Evolutionary conservation across 2,113 vertebrate genomes (phyloP), one percentile per base, ranked within the genome.

Genomic region (Actenoides hombroni): DNA sequence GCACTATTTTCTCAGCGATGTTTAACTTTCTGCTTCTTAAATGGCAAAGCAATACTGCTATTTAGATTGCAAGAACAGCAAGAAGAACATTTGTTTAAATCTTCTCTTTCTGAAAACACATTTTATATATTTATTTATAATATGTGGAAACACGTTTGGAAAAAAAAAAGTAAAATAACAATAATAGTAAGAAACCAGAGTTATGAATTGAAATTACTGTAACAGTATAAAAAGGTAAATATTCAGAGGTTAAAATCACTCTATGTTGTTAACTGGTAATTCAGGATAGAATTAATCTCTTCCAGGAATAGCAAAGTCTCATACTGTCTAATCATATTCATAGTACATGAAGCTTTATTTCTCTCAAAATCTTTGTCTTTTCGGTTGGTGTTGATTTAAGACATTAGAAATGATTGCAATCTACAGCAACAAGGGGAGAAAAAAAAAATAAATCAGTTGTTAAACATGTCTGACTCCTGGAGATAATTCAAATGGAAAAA

Each of bases 401-500:
- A 94, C 5, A 3, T 80, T 94, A 92, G 53, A 84, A 92, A 86
- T 49, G 0, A 95, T 82, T 65, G 65, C 78, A 81, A 44, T 59
- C 51, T 90, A 86, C 54, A 94, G 90, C 76, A 92, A 91, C 28
- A 48, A 54, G 42, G 26, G 80, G 75, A 6, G 10, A 23, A 13
- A 25, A 49, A 8, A 63, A 69, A 81, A 92, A n/a, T n/a, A 65
- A 44, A 79, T 70, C 76, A 46, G 94, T 85, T 90, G 78, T 92
- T 83, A 79, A 94, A 96, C 90, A 96, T 65, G 69, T 77, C 95
- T 97, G 95, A 94, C 94, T 97, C 80, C 84, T 97, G 96, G 96
- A 97, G 97, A 95, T 95, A 96, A 98, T 97, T 98, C 97, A 97
- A 98, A 97, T 51, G 93, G 98, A 97, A 98, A 98, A 93, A 95